A percentile compares a stretch with the other conserved stretches of the same genome.
Conservation (phyloP, 2,113 vertebrate genomes). For the Pithys albifrons region DNA sequence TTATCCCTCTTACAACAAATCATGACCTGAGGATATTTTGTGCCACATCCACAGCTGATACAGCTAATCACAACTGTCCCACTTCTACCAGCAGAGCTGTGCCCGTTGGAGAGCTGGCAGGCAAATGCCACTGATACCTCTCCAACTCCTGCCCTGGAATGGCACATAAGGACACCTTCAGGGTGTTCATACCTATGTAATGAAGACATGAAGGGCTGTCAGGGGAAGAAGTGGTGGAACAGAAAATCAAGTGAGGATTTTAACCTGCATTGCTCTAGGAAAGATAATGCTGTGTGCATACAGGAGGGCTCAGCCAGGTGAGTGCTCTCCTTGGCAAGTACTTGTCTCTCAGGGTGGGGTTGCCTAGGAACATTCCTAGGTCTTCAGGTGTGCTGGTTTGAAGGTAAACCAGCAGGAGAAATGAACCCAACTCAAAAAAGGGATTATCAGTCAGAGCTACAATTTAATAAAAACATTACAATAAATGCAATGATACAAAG, state of each 20-base stretch:
- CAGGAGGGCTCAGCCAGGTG: neutral
- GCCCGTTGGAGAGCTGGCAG: neutral
- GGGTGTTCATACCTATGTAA: rapidly evolving
- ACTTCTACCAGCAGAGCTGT: neutral
- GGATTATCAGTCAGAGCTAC: too few relatives aligned
- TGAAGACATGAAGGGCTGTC: neutral
- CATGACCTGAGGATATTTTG: neutral
- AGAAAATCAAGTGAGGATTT: neutral
- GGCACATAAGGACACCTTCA: rapidly evolving
- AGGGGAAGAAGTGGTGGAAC: neutral
- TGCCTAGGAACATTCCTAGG: neutral
- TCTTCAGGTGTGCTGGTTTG: neutral
- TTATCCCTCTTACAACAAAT: neutral
- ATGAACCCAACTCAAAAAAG: too few relatives aligned
- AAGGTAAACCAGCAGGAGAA: too few relatives aligned
- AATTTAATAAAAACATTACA: too few relatives aligned
- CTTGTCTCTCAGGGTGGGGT: neutral
- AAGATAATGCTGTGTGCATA: neutral
- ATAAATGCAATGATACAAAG: too few relatives aligned
- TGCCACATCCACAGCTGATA: neutral
- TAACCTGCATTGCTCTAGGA: neutral
- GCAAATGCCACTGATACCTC: rapidly evolving
- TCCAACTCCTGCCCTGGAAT: neutral
- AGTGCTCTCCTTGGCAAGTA: neutral
- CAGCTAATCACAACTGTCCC: neutral